These are phyloP conservation scores for Hesperophylax magnus DNA, from an alignment of 1,140 invertebrate genomes.

Conservation along the genomic window DNA sequence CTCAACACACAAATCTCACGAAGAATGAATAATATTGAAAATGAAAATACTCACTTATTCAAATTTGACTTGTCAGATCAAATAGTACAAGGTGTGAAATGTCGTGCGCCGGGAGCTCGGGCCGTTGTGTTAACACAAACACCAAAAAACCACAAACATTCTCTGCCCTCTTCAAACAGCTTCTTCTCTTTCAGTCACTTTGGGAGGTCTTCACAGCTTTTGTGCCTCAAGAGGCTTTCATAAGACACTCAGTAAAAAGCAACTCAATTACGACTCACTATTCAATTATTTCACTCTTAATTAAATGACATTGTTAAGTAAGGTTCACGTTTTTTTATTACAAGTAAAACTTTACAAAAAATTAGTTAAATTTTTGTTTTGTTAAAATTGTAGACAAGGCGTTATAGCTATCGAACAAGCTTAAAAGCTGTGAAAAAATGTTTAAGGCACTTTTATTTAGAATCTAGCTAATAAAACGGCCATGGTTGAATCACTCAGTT, in stretches of 20 bases:
- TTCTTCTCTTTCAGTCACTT: slow-evolving; percentile 25
- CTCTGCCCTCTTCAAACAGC: slow-evolving; percentile 1
- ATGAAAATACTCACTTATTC: slow-evolving; percentile 28
- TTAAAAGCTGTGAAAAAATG: too few species aligned
- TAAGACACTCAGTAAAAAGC: background rate
- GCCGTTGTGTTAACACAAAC: slow-evolving; percentile 44
- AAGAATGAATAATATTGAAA: slow-evolving; percentile 1
- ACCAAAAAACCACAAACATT: slow-evolving; percentile 28
- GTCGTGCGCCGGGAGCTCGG: slow-evolving; percentile 33
- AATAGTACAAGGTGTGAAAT: slow-evolving; percentile 52
- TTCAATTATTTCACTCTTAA: background rate
- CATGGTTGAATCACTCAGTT: too few species aligned
- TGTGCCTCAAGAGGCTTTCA: background rate
- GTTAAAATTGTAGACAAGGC: too few species aligned
- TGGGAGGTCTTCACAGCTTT: slow-evolving; percentile 12
- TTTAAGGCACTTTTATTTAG: too few species aligned
- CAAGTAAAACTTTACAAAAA: too few species aligned
- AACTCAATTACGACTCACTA: background rate
- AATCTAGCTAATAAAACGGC: too few species aligned
- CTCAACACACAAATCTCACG: background rate
- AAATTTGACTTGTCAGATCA: slow-evolving; percentile 36
- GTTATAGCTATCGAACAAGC: too few species aligned
- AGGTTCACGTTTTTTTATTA: background rate
- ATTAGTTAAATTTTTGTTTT: too few species aligned
- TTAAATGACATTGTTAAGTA: background rate